Conservation (phyloP, 2,888 invertebrate species). For the Tinea semifulvella region DNA sequence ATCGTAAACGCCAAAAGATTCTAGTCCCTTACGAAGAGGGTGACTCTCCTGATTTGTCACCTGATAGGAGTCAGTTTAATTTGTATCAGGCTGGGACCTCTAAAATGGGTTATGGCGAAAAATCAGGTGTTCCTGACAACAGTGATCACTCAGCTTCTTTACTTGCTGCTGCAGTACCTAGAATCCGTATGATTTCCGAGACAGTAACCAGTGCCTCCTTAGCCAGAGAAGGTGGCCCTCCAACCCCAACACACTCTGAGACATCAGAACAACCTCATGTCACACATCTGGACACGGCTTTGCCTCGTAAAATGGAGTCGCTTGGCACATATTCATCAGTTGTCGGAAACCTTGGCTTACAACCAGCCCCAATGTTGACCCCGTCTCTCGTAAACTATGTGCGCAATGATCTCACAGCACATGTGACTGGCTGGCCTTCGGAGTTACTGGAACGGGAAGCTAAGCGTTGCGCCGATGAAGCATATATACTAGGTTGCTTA, state of each 20-base stretch:
- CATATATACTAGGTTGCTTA: constrained; percentile 89
- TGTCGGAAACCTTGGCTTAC: constrained; percentile 40
- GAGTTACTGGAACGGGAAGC: constrained; percentile 96
- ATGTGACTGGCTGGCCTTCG: constrained; percentile 93
- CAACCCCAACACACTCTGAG: constrained; percentile 59
- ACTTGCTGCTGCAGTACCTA: constrained; percentile 73
- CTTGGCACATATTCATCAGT: constrained; percentile 58
- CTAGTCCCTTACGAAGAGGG: constrained; percentile 19
- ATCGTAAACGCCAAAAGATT: not conserved
- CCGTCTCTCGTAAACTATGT: constrained; percentile 92
- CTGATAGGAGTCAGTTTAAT: not conserved
- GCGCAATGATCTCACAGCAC: constrained; percentile 87
- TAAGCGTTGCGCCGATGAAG: constrained; percentile 90
- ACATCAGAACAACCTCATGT: constrained; percentile 55
- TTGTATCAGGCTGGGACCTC: not conserved
- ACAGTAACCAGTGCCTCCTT: constrained; percentile 19
- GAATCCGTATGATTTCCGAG: constrained; percentile 47
- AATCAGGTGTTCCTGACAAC: constrained; percentile 45
- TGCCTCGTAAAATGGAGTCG: constrained; percentile 63
- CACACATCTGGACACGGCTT: constrained; percentile 59
- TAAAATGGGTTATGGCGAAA: constrained; percentile 24
- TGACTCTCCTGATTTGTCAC: constrained; percentile 19
- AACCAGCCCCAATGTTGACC: constrained; percentile 74
- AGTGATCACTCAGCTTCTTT: constrained; percentile 66
- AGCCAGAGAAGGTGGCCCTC: constrained; percentile 52